Base-by-base conservation (phyloP, 2,113 vertebrate species). In the Chamaea fasciata region DNA sequence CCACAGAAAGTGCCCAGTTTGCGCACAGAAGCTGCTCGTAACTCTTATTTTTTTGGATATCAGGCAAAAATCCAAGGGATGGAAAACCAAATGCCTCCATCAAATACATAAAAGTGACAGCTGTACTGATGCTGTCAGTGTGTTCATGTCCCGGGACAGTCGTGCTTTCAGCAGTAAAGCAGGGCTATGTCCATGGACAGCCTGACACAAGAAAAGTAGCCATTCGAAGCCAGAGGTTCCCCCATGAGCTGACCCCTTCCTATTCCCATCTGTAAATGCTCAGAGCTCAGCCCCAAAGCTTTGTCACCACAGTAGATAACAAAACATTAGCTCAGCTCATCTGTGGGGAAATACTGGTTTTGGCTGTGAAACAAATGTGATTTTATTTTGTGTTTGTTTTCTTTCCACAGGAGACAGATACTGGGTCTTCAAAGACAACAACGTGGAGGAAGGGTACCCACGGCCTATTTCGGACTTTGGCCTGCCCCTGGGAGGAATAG, bases 341-440 rank as follows among this genome's bases (percentile, higher is more conserved):
- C 68, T 46, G 50, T 1, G 0, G 39, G 49, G 39, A 24, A 85
- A 71, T 3, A 16, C 5, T 24, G 39, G 7, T 52, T 65, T 52
- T 2, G 1, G 13, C 62, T 39, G 17, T 8, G 37, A 75, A 89
- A 57, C 22, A 33, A 80, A 67, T 7, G 37, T 31, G 21, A 49
- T 69, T 64, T 68, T 71, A 20, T 86, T 94, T 63, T 37, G 42
- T 37, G 47, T 67, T 91, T 89, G 24, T 90, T 94, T 94, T 86
- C 82, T 92, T 93, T 57, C 31, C 76, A n/a, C 97, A 99, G 99
- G 99, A 94, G 97, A 98, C 70, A 98, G 99, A 83, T 99, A 99
- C 94, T 99, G 99, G 99, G 97, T 99, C 59, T 99, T 99, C 95
- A 99, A 99, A 97, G 99, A 99, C 97, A 99, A 99, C 70, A 99